These are phyloP conservation scores for Pyrocoelia pectoralis DNA, from an alignment of 2,888 invertebrate species.

Conservation along the genomic window DNA sequence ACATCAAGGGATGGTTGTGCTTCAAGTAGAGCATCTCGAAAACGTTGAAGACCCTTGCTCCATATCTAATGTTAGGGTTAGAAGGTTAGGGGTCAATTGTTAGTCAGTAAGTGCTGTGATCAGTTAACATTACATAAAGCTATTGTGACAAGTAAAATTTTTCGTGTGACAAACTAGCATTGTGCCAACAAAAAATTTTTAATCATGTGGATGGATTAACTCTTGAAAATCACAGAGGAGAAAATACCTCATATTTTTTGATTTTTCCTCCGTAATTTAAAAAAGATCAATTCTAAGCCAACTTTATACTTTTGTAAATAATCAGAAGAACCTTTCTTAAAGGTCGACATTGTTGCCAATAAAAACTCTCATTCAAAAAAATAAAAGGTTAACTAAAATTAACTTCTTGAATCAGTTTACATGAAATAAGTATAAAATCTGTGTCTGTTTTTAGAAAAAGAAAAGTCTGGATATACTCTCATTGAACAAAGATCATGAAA, in stretches of 20 bases:
- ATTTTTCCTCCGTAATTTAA: not conserved
- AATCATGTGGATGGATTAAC: not conserved
- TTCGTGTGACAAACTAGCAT: conserved; percentile 11
- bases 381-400: too few species aligned
- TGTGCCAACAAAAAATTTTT: conserved; percentile 20
- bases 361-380: too few species aligned
- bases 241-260: not conserved
- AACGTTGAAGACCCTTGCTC: conserved; percentile 84
- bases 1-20: conserved; percentile 82
- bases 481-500: too few species aligned
- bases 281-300: too few species aligned
- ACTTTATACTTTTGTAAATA: too few species aligned
- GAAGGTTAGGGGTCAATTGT: conserved; percentile 66
- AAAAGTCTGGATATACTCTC: too few species aligned
- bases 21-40: conserved; percentile 83
- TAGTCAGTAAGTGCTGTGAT: conserved; percentile 58
- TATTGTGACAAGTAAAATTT: conserved; percentile 18
- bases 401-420: too few species aligned
- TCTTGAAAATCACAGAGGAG: not conserved
- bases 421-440: too few species aligned
- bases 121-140: conserved; percentile 36
- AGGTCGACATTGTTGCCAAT: too few species aligned
- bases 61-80: conserved; percentile 75
- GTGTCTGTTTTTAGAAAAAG: too few species aligned
- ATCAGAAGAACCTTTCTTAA: too few species aligned